Percentiles rank a stretch among this genome's conserved stretches.
Conservation (phyloP, 1,140 invertebrate species). For the Episyrphus balteatus region DNA sequence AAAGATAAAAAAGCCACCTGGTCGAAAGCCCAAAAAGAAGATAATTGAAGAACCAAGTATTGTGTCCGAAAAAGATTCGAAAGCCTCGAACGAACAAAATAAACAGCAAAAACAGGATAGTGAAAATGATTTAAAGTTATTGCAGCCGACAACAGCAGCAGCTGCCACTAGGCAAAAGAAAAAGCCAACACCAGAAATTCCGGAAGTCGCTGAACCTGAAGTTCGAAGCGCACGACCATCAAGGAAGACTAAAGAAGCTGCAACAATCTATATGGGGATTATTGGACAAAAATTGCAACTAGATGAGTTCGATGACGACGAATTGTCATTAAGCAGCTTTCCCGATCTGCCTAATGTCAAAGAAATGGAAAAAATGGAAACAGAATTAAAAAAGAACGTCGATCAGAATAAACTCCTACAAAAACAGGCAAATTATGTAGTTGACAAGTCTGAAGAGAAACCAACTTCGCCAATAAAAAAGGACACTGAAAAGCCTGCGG, state of each 20-base stretch:
- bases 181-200: conserved; percentile 1
- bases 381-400: conserved; percentile 45
- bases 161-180: conserved; percentile 9
- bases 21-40: conserved; percentile 7
- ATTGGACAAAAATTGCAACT: conserved; percentile 53
- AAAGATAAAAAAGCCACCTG: not conserved
- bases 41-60: not conserved
- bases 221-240: conserved; percentile 41
- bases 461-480: too few species aligned
- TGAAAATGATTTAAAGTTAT: conserved; percentile 13
- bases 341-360: conserved; percentile 53
- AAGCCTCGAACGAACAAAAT: too few species aligned
- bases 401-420: conserved; percentile 18
- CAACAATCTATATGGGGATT: conserved; percentile 62
- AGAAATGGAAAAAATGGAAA: conserved; percentile 48
- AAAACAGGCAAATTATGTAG: conserved; percentile 7
- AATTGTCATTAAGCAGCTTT: conserved; percentile 52
- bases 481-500: conserved; percentile 3
- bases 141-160: conserved; percentile 6
- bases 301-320: conserved; percentile 49
- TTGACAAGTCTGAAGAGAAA: too few species aligned
- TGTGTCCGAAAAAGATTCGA: too few species aligned
- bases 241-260: conserved; percentile 64
- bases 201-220: conserved; percentile 8
- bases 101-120: not conserved